phyloP scores from a whole-genome alignment of 2,113 vertebrate genomes.

The Brachypodius melanocephalos region DNA sequence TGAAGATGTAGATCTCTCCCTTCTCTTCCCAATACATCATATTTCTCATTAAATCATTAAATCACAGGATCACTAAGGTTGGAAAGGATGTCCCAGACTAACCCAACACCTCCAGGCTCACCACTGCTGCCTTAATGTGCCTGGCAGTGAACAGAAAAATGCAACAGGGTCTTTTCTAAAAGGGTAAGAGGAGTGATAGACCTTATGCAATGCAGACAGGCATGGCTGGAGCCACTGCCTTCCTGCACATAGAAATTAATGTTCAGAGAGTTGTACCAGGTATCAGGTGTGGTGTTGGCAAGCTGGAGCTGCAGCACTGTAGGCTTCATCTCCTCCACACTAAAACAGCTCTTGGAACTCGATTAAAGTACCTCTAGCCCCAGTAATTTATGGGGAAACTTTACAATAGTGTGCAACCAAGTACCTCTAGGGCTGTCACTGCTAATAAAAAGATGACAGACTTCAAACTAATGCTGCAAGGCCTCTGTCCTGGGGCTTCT shows the following conservation, averaged over 20 bases:
- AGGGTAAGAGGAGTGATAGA: background rate
- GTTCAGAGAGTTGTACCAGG: background rate
- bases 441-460: background rate
- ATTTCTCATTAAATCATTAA: background rate
- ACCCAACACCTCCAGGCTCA: background rate
- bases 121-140: background rate
- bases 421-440: background rate
- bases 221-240: background rate
- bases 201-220: background rate
- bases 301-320: background rate
- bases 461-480: background rate
- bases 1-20: background rate
- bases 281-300: rapidly evolving
- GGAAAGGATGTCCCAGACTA: background rate
- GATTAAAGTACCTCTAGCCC: background rate
- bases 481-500: background rate
- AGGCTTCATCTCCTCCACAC: background rate
- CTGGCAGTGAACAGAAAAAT: background rate
- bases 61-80: background rate
- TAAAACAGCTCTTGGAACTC: background rate
- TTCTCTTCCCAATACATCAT: background rate
- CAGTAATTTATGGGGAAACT: background rate
- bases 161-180: background rate
- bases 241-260: background rate
- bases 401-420: background rate